These are phyloP conservation scores for Orthonychiurus folsomi DNA, from an alignment of 2,888 invertebrate species.

Conservation along the genomic window DNA sequence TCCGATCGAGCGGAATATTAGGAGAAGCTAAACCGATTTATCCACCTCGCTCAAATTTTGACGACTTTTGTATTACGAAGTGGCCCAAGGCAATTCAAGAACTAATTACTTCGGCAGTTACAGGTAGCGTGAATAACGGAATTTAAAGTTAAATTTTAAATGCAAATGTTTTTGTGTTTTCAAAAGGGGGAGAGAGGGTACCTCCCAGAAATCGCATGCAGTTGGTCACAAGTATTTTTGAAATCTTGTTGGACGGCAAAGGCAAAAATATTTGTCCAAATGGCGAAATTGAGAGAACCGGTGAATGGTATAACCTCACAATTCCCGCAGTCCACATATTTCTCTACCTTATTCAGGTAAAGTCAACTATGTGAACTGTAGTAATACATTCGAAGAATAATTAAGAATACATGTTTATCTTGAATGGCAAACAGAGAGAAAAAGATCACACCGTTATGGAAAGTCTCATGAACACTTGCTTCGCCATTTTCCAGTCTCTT, in stretches of 20 bases:
- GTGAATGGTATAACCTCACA: conserved; percentile 55
- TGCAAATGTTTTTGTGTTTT: no score
- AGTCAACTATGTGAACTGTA: no score
- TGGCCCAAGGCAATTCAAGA: conserved; percentile 38
- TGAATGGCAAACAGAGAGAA: conserved; percentile 67
- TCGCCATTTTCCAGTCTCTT: conserved; percentile 36
- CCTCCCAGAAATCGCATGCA: conserved; percentile 35
- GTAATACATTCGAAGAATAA: no score
- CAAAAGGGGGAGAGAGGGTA: conserved; percentile 33
- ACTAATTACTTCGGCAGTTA: conserved; percentile 33
- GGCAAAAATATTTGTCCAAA: conserved; percentile 1
- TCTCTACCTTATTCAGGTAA: conserved; percentile 68
- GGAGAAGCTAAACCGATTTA: not conserved
- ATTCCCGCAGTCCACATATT: conserved; percentile 76
- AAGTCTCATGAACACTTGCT: conserved; percentile 73
- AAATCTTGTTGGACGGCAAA: conserved; percentile 28
- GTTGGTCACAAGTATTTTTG: conserved; percentile 38
- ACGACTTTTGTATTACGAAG: conserved; percentile 33
- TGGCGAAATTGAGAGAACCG: not conserved
- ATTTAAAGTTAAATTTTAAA: not conserved
- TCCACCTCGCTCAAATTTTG: not conserved
- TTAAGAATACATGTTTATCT: no score
- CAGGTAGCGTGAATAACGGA: conserved; percentile 17
- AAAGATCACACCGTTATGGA: conserved; percentile 79
- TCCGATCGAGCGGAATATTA: not conserved